Evolutionary conservation across 2,888 invertebrate genomes (phyloP).

Genomic region (Pristionchus japonicus): DNA sequence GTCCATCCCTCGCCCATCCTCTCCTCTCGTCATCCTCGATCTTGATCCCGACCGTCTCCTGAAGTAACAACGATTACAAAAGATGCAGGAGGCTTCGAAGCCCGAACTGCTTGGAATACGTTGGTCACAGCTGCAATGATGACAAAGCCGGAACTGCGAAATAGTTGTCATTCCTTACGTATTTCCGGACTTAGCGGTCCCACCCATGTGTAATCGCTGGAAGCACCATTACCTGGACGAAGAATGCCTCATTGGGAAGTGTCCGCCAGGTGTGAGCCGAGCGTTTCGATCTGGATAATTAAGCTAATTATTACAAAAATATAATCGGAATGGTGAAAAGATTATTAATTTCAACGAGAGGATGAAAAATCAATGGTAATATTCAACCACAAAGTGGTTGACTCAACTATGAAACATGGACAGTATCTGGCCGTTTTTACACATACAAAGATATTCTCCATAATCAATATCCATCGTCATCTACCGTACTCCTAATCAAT

Average conservation of each 20-base stretch:
- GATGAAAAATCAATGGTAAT: neutral
- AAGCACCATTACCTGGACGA: neutral
- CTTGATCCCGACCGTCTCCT: neutral
- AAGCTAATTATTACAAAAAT: neutral
- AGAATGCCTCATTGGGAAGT: constrained; percentile 29
- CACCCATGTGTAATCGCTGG: too few species aligned
- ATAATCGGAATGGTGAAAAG: too few species aligned
- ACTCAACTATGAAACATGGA: too few species aligned
- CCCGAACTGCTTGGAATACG: too few species aligned
- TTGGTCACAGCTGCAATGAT: too few species aligned
- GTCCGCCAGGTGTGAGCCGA: constrained; percentile 25
- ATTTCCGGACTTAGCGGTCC: too few species aligned
- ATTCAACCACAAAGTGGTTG: too few species aligned
- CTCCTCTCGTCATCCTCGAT: constrained; percentile 21
- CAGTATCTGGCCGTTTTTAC: too few species aligned
- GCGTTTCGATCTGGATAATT: neutral
- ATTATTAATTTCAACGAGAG: too few species aligned
- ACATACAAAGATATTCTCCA: neutral
- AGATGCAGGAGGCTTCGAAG: too few species aligned
- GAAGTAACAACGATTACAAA: neutral
- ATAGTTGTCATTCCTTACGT: too few species aligned
- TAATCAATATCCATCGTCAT: neutral
- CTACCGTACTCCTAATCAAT: neutral
- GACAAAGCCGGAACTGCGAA: too few species aligned
- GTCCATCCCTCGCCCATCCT: constrained; percentile 38